Conservation (phyloP, 2,797 vertebrate species). For the Cacajao melanocephalus region DNA sequence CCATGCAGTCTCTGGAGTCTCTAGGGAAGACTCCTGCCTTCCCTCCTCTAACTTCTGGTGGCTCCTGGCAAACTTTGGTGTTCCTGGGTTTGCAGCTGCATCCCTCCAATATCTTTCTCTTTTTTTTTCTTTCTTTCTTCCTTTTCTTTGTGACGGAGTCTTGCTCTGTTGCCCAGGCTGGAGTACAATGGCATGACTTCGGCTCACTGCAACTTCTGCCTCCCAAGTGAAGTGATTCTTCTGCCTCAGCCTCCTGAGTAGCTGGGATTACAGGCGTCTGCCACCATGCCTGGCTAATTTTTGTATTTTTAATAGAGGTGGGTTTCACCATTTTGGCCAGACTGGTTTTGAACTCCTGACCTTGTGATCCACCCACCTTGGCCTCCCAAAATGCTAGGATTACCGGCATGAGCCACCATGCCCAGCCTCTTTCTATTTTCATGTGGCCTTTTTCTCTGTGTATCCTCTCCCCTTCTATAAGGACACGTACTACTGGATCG, state of each 20-base stretch:
- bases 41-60: fast-evolving
- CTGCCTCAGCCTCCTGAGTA: neutral
- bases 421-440: neutral
- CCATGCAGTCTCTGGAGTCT: too few species aligned
- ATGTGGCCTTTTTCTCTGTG: neutral
- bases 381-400: neutral
- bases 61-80: neutral
- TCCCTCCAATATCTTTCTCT: neutral
- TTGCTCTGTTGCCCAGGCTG: neutral
- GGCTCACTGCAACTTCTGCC: neutral
- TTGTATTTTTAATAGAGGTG: neutral
- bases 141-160: neutral
- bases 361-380: neutral
- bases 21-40: neutral
- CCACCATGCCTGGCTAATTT: neutral
- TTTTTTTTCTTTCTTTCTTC: neutral
- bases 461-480: neutral
- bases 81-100: neutral
- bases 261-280: neutral
- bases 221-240: neutral
- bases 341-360: neutral
- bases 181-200: fast-evolving
- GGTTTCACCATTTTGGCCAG: neutral
- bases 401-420: neutral
- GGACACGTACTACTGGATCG: neutral